Evolutionary conservation across 2,797 vertebrate species (phyloP).

Genomic region (Acanthornis magna): DNA sequence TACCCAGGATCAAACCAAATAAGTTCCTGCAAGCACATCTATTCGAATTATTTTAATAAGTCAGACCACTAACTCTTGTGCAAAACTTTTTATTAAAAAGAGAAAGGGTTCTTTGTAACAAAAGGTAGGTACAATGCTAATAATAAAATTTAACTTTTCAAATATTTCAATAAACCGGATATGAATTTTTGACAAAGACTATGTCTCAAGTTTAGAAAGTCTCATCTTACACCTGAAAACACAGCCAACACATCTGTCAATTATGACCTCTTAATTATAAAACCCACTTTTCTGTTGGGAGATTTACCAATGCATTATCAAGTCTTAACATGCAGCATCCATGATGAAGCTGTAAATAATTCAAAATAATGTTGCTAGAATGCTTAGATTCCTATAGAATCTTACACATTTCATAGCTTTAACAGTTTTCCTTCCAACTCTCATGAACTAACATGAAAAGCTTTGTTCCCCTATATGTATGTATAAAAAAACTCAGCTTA

Average conservation of each 20-base stretch:
- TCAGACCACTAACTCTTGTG: background rate
- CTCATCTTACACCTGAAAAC: background rate
- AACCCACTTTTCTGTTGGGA: background rate
- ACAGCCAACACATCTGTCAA: background rate
- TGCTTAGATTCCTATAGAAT: background rate
- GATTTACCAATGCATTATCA: background rate
- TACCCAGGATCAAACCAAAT: background rate
- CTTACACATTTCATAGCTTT: background rate
- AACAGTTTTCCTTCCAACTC: background rate
- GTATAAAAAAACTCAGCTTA: background rate
- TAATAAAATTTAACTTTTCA: background rate
- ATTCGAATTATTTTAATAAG: rapidly evolving
- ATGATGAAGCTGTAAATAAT: background rate
- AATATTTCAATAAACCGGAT: background rate
- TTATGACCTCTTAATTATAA: background rate
- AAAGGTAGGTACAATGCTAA: background rate
- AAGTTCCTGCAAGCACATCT: background rate
- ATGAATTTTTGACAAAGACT: background rate
- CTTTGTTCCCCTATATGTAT: background rate
- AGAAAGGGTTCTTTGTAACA: constrained; percentile 14
- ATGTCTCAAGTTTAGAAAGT: background rate
- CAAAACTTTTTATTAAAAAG: constrained; percentile 64
- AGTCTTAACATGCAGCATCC: background rate
- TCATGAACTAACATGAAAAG: background rate
- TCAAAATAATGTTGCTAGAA: background rate